Conservation (phyloP, 2,113 vertebrate species). For the Dendropsophus ebraccatus region DNA sequence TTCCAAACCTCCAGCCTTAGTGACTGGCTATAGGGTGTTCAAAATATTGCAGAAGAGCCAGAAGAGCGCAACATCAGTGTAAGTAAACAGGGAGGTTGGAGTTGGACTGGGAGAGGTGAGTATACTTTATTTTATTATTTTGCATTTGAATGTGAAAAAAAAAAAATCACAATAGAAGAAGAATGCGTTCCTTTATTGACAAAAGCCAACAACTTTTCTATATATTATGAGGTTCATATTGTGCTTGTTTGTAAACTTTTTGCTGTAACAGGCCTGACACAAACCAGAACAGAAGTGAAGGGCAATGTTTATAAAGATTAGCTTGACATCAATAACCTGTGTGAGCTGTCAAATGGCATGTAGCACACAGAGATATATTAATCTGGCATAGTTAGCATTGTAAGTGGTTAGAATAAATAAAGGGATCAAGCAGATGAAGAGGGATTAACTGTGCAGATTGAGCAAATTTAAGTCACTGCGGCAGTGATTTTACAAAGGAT, state of each 20-base stretch:
- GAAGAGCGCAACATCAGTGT: no score
- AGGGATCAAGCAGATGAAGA: constrained; percentile 80
- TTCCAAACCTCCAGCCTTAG: no score
- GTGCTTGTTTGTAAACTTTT: constrained; percentile 74
- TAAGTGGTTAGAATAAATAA: constrained; percentile 77
- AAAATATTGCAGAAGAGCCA: no score
- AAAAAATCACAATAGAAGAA: no score
- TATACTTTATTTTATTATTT: no score
- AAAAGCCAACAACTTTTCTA: no score
- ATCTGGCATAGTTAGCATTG: constrained; percentile 72
- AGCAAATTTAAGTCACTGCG: constrained; percentile 82
- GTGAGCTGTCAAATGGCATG: constrained; percentile 78
- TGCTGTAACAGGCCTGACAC: constrained; percentile 71
- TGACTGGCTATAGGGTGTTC: no score
- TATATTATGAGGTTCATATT: constrained; percentile 57
- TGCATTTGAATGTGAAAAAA: no score
- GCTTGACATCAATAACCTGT: constrained; percentile 74
- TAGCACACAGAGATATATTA: constrained; percentile 73
- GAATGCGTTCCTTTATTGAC: no score
- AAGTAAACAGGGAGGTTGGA: no score
- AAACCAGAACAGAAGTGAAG: constrained; percentile 70
- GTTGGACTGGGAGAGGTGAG: no score
- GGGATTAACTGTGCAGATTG: constrained; percentile 85
- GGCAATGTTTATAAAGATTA: constrained; percentile 77
- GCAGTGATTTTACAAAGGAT: constrained; percentile 83